These are phyloP conservation scores for Malurus alboscapulatus DNA, from an alignment of 2,113 vertebrate genomes.

Conservation along the genomic window DNA sequence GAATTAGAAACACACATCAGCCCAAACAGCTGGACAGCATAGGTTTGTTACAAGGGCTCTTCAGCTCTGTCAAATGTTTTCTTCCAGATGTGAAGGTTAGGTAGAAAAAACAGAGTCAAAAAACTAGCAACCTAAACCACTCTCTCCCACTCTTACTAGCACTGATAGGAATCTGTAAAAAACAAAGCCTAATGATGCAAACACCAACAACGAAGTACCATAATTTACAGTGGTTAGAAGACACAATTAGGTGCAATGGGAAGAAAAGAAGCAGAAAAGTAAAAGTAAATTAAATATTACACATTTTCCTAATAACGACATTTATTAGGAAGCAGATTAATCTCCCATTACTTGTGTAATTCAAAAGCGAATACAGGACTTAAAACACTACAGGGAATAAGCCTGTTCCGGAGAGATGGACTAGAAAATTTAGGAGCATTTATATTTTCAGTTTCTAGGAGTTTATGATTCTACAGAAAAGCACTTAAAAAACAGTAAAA, in stretches of 20 bases:
- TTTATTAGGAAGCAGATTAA: conserved; percentile 49
- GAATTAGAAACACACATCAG: background rate
- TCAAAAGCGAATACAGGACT: conserved; percentile 34
- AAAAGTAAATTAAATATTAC: conserved; percentile 37
- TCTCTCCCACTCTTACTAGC: background rate
- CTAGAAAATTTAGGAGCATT: conserved; percentile 42
- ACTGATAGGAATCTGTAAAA: background rate
- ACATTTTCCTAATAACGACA: background rate
- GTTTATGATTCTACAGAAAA: conserved; percentile 12
- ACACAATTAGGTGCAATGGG: conserved; percentile 29
- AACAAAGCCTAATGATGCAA: conserved; percentile 42
- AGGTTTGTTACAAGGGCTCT: background rate
- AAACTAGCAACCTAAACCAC: background rate
- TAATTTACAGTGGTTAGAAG: conserved; percentile 40
- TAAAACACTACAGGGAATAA: conserved; percentile 28
- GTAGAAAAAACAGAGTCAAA: background rate
- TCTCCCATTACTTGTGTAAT: conserved; percentile 52
- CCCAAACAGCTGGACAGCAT: background rate
- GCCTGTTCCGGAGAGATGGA: conserved; percentile 32
- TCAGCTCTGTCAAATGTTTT: background rate
- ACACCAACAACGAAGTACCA: background rate
- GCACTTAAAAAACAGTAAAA: background rate
- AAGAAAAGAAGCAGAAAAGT: conserved; percentile 20
- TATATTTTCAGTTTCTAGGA: conserved; percentile 21
- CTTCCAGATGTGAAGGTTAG: background rate